Evolutionary conservation across 1,140 invertebrate species (phyloP), one percentile per base, ranked within the genome.

Genomic region (Achroia grisella): DNA sequence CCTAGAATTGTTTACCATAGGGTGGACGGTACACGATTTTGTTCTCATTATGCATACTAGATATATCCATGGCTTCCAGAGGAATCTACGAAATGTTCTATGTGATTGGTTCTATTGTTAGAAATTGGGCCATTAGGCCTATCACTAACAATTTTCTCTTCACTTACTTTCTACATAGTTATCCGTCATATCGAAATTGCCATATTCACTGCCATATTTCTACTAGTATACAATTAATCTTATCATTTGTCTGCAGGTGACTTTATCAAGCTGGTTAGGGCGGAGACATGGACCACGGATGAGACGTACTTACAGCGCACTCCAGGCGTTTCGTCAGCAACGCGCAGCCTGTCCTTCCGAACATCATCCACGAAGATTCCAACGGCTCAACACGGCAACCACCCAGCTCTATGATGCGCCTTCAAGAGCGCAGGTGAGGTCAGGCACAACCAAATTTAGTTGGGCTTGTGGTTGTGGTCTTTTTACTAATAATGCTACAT

Each of bases 381-480:
- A 54, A 9, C 56, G 77, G 0, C 55, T 75, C 3, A 73, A 71
- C 8, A 81, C 74, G 0, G 77, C 71, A 5, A 69, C 75, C 34
- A 75, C 74, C 0, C 73, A 76, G 12, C 59, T 79, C 4, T 71
- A 62, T 47, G 78, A 78, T 30, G 65, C 66, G 44, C 69, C 71
- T 9, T 65, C 70, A 2, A 44, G 69, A 65, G 69, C 76, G 63
- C 71, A 82, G 78, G 78, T 82, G 69, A 82, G 78, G 78, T 82
- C 59, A 77, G 75, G 49, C 48, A 52, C 52, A 31, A 44, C 51
- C 48, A 44, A 43, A 49, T 34, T 50, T 40, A 42, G 35, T 45
- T 43, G 34, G 31, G 13, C 17, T 29, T 35, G 41, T 39, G 49
- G 32, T 42, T 39, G 28, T 30, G 51, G 48, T 17, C 36, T 43